Evolutionary conservation across 1,140 invertebrate genomes (phyloP), one percentile per base, ranked within the genome.

Genomic region (Zaprionus kolodkinae): DNA sequence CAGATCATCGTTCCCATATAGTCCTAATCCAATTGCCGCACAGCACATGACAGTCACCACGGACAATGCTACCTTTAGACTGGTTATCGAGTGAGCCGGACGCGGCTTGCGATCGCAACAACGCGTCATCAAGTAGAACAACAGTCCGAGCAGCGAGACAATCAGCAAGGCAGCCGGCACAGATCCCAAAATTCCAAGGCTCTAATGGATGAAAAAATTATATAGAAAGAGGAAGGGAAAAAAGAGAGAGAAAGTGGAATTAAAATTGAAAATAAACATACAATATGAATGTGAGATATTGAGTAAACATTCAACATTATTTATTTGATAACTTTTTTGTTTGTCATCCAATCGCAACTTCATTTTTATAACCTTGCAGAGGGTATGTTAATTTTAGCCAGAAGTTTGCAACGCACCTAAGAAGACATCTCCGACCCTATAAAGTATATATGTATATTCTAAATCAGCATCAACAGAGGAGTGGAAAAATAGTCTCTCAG

Each of bases 81-180:
- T 96, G 62, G 96, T 95, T 93, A 98, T 97, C 86, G 96, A 97
- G 90, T 95, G 95, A 61, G 96, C 95, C 65, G 97, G 96, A 52
- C 97, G 95, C 66, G 96, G 96, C 92, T 97, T 97, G 81, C 97
- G 94, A 93, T 98, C 97, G 94, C 97, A 99, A 93, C 98, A 99
- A 93, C 97, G 95, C 74, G 97, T 97, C 92, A 98, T 95, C 79
- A 99, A 94, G 93, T 98, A 99, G 77, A 98, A 96, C 78, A 98
- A 94, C 72, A 98, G 94, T 45, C 98, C 95, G 72, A 98, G 94
- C 71, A 99, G 94, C 9, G 97, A 98, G 15, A 98, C 93, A 79
- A 98, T 97, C 77, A 98, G 94, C 95, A 97, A 96, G 10, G 96
- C 96, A 61, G 97, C 97, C 9, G 98, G 98, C 76, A 98, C 95